Percentiles rank a stretch among this genome's conserved stretches.
These are phyloP conservation scores for Caloenas nicobarica DNA, from an alignment of 2,113 vertebrate species.

Conservation along the genomic window DNA sequence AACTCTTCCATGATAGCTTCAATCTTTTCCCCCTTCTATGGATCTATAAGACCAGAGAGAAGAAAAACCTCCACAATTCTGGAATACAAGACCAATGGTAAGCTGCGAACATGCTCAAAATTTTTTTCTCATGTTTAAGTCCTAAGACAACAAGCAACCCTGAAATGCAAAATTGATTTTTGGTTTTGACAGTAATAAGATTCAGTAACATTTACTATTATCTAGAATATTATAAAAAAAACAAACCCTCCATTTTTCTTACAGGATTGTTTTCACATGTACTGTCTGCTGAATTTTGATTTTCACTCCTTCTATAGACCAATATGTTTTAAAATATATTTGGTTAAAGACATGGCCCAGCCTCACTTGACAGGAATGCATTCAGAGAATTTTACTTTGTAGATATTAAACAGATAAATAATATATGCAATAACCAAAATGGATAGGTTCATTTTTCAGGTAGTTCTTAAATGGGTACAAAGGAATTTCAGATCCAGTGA, in stretches of 20 bases:
- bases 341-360: neutral
- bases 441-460: neutral
- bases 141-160: neutral
- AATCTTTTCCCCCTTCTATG: neutral
- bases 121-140: neutral
- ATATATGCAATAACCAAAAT: neutral
- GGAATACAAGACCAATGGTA: neutral
- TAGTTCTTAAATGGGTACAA: neutral
- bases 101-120: accelerated
- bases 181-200: neutral
- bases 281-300: neutral
- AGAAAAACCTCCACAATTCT: neutral
- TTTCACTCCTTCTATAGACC: neutral
- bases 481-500: neutral
- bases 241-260: neutral
- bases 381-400: neutral
- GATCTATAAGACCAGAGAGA: neutral
- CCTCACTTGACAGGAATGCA: neutral
- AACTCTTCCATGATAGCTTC: neutral
- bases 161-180: neutral
- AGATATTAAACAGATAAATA: neutral
- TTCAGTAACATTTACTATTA: neutral
- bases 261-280: neutral
- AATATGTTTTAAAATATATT: neutral
- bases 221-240: neutral